Percentiles rank a stretch among this genome's conserved stretches.
Evolutionary conservation across 1,140 invertebrate genomes (phyloP).

Genomic region (Zeugodacus cucurbitae): DNA sequence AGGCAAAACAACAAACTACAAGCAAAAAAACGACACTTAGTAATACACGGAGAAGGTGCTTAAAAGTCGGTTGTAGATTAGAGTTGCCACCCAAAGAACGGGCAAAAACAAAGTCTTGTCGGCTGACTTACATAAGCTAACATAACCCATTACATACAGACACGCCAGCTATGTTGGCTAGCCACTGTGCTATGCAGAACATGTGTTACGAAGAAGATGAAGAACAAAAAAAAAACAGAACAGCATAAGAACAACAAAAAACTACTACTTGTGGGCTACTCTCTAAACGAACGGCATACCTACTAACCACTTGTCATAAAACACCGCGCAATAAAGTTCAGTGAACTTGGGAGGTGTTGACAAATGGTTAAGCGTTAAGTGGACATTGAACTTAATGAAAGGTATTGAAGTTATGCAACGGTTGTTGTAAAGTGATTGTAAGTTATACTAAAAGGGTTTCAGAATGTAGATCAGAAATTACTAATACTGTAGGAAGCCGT

Average conservation of each 20-base stretch:
- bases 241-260: background rate
- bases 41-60: background rate
- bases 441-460: background rate
- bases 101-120: background rate
- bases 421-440: background rate
- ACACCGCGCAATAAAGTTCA: constrained; percentile 8
- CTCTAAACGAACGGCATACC: background rate
- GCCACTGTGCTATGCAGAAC: background rate
- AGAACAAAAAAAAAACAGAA: background rate
- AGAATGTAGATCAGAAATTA: background rate
- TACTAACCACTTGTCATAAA: constrained; percentile 23
- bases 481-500: background rate
- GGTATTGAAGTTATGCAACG: background rate
- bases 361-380: background rate
- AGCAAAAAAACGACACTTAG: background rate
- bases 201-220: constrained; percentile 8
- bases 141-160: background rate
- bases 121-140: background rate
- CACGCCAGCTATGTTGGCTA: background rate
- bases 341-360: background rate
- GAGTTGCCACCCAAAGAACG: background rate
- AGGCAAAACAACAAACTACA: background rate
- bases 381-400: background rate
- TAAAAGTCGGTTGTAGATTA: background rate
- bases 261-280: background rate